These are phyloP conservation scores for Ectobius pallidus DNA, from an alignment of 2,888 invertebrate genomes.

Conservation along the genomic window DNA sequence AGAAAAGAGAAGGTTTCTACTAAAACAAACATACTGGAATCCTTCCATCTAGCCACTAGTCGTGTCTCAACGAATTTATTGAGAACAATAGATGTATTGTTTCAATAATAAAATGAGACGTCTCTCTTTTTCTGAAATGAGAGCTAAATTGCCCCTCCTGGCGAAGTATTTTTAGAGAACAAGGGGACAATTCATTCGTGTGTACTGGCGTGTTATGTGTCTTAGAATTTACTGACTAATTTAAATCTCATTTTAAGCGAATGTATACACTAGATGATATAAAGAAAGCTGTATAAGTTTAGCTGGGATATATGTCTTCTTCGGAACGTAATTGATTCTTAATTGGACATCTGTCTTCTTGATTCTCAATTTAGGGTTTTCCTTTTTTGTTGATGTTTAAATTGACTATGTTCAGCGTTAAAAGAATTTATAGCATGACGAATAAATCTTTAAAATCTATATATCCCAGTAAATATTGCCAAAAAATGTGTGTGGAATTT, in stretches of 20 bases:
- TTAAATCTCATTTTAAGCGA: background rate
- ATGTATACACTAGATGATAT: background rate
- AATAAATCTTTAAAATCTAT: too few species aligned
- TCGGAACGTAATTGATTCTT: too few species aligned
- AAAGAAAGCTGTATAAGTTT: too few species aligned
- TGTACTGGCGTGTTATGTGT: background rate
- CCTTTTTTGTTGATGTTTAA: too few species aligned
- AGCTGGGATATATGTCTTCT: too few species aligned
- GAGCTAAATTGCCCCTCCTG: constrained; percentile 12
- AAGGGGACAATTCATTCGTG: background rate
- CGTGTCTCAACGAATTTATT: constrained; percentile 16
- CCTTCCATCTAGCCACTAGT: background rate
- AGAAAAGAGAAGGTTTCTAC: background rate
- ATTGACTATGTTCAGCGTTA: too few species aligned
- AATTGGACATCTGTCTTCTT: too few species aligned
- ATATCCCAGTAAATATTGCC: too few species aligned
- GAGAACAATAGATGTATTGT: constrained; percentile 19
- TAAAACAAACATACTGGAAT: constrained; percentile 13
- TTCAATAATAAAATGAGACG: constrained; percentile 25
- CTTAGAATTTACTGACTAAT: constrained; percentile 8
- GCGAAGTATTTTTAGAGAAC: constrained; percentile 19
- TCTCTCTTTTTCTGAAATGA: background rate
- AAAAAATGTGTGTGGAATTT: too few species aligned
- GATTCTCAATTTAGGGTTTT: too few species aligned
- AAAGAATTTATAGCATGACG: too few species aligned